Percentiles rank a stretch among this genome's conserved stretches.
Evolutionary conservation across 2,797 vertebrate species (phyloP).

Genomic region (Hozukius guyotensis): DNA sequence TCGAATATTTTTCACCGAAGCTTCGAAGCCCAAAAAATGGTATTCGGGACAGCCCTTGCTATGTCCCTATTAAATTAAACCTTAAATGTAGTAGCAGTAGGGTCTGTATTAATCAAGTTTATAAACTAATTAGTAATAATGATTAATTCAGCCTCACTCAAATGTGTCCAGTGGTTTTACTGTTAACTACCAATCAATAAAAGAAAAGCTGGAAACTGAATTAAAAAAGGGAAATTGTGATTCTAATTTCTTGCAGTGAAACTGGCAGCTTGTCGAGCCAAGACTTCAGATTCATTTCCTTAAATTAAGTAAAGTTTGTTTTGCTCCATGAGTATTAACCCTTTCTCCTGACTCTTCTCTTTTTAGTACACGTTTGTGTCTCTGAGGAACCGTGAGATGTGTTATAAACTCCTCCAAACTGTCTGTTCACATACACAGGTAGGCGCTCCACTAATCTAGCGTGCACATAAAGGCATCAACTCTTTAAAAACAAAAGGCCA

Average conservation of each 20-base stretch:
- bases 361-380: slow-evolving; percentile 86
- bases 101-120: neutral
- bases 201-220: neutral
- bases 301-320: neutral
- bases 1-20: too few species aligned
- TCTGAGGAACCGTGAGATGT: slow-evolving; percentile 79
- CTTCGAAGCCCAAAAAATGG: too few species aligned
- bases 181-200: neutral
- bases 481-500: neutral
- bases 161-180: neutral
- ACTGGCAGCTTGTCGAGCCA: neutral
- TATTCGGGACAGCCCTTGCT: too few species aligned
- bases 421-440: slow-evolving; percentile 82
- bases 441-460: neutral
- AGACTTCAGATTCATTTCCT: neutral
- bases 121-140: neutral
- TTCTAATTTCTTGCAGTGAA: neutral
- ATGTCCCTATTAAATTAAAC: neutral
- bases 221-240: neutral
- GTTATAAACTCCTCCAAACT: slow-evolving; percentile 77
- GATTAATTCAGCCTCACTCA: neutral
- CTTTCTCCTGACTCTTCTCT: neutral
- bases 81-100: neutral
- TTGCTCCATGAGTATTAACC: neutral
- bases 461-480: neutral